Evolutionary conservation across 2,113 vertebrate genomes (phyloP), one percentile per base, ranked within the genome.

Genomic region (Columbina picui): DNA sequence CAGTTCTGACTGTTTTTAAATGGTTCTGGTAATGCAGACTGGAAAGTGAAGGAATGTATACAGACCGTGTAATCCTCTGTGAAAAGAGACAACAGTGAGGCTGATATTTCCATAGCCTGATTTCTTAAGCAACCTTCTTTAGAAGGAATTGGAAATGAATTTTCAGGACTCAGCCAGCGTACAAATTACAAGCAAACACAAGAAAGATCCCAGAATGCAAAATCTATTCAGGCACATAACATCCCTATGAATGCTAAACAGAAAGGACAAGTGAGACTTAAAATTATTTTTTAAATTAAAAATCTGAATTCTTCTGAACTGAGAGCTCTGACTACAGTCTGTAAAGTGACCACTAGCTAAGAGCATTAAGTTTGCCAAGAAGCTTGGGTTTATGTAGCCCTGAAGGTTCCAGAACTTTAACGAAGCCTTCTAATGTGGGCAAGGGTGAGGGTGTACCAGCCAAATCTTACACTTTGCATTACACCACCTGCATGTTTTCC

Each of bases 21-120:
- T 1, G 0, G 4, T 69, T 89, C 74, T 85, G 78, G 78, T 93
- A 76, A 85, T 0, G 2, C 38, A 90, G 70, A 41, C 53, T 87
- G 95, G 78, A 97, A 93, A 94, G 30, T 68, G 61, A 79, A 90
- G 61, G 74, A 93, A 90, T 71, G 39, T 63, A 71, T 76, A 64
- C 36, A 87, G 90, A 94, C 60, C 75, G 64, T 64, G 53, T 57
- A 91, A 89, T 85, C 87, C 60, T 91, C 67, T 61, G 49, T 78
- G 82, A 71, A 93, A 91, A 73, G 38, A 69, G 25, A 93, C 53
- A 92, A 90, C 59, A 63, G 76, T 86, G 71, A 95, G 76, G 56
- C 50, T 86, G 76, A 29, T 94, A 86, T 95, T 97, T 97, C 90
- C 90, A 87, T 43, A 34, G 50, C 23, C 34, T 63, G 29, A 81